Conservation (phyloP, 92 coral and sea anemone species). For the Porites lobata region DNA sequence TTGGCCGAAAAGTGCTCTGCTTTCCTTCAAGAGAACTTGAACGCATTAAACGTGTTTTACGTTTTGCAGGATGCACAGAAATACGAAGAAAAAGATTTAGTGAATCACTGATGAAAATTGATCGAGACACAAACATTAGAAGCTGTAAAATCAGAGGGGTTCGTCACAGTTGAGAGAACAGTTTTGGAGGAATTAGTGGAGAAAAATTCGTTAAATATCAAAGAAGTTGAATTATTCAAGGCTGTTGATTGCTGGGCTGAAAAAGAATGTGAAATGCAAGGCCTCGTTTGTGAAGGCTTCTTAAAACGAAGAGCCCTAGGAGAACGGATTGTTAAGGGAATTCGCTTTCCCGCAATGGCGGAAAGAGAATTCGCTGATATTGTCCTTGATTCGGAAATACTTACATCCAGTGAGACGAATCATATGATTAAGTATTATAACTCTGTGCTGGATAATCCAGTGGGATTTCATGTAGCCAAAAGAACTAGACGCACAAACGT, state of each 20-base stretch:
- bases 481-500: neutral
- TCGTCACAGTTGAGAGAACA: slow-evolving; percentile 11
- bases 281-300: slow-evolving; percentile 14
- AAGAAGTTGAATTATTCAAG: slow-evolving; percentile 52
- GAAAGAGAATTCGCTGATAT: slow-evolving; percentile 24
- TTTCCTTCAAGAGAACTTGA: slow-evolving; percentile 10
- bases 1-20: slow-evolving; percentile 38
- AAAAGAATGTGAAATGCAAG: slow-evolving; percentile 18
- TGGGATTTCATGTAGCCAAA: neutral
- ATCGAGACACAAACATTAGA: slow-evolving; percentile 6
- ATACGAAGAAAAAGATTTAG: slow-evolving; percentile 38
- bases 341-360: slow-evolving; percentile 54
- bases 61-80: neutral
- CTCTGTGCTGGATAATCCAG: neutral
- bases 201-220: neutral
- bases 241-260: slow-evolving; percentile 67
- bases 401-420: neutral
- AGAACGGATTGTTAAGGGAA: slow-evolving; percentile 30
- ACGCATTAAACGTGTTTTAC: slow-evolving; percentile 29
- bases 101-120: slow-evolving; percentile 55
- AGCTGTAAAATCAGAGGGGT: slow-evolving; percentile 44
- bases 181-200: slow-evolving; percentile 36
- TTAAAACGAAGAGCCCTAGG: slow-evolving; percentile 55
- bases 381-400: slow-evolving; percentile 12
- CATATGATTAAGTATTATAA: neutral